Base-by-base conservation (phyloP, 2,797 vertebrate genomes). In the Sus cebifrons region DNA sequence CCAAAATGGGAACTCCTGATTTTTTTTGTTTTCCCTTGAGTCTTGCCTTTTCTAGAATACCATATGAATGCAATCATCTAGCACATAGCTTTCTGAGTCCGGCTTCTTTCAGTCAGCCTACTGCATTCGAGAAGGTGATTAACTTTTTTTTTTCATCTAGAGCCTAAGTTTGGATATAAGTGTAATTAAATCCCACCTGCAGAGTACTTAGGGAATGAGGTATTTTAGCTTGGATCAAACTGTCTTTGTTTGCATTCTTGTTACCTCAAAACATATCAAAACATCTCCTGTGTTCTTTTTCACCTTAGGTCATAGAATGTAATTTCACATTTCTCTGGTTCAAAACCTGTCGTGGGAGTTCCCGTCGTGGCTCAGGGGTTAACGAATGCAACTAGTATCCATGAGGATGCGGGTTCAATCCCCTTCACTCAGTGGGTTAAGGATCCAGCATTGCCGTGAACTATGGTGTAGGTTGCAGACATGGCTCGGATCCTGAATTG, bases 201-300 rank as follows among this genome's bases (percentile, higher is more conserved):
- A 87, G 49, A 71, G 11, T 56, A 17, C 12, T 20, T 71, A 89
- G 25, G 70, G n/a, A 77, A 64, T 89, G 44, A 77, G 16, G 8
- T 85, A 79, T 92, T 97, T 93, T 52, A 36, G 58, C 90, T 94
- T 75, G 56, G 68, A 23, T 62, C 62, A 95, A 56, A 67, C 32
- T 10, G 6, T 21, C 92, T 64, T 91, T 73, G 27, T 93, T 86
- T 67, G 49, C 70, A 71, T 68, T 95, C 27, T 87, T 32, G 12
- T 65, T 92, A n/a, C 49, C 16, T 67, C 71, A 70, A 81, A 78
- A 40, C 27, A 12, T 85, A 52, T 79, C 60, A 29, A 44, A 71
- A 79, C 71, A 17, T 62, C 5, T 89, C 67, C 64, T 79, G 10
- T 25, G 2, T 64, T 67, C 23, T 73, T 70, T 79, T 68, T n/a